Evolutionary conservation across 2,888 invertebrate species (phyloP).

Genomic region (Tenthredo distinguenda): DNA sequence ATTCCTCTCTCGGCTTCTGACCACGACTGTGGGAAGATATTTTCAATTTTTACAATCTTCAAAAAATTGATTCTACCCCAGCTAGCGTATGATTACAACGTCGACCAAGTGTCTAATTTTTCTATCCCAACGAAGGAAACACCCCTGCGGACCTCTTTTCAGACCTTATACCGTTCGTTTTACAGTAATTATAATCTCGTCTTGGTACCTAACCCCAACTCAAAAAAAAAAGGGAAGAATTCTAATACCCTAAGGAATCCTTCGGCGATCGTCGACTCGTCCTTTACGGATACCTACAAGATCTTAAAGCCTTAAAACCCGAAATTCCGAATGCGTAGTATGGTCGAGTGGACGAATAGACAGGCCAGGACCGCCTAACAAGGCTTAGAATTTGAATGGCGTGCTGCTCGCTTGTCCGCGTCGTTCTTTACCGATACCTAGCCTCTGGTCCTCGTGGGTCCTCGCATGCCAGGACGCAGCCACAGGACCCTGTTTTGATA

Average conservation of each 20-base stretch:
- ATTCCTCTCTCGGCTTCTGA: not conserved
- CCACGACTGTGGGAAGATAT: conserved; percentile 1
- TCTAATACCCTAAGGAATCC: conserved; percentile 49
- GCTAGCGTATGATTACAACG: not conserved
- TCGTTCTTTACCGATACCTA: conserved; percentile 35
- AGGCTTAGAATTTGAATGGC: conserved; percentile 52
- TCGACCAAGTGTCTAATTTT: not conserved
- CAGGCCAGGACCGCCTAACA: conserved; percentile 44
- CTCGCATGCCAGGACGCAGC: conserved; percentile 42
- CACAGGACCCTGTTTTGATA: conserved; percentile 44
- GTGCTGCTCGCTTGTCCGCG: conserved; percentile 44
- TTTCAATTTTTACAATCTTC: not conserved
- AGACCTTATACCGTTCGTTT: not conserved
- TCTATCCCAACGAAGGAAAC: not conserved
- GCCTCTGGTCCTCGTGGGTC: not conserved
- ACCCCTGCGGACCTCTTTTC: not conserved
- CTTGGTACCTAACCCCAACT: not conserved
- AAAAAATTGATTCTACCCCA: conserved; percentile 13
- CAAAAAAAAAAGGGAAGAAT: conserved; percentile 2
- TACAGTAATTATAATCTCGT: conserved; percentile 41
- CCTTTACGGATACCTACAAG: conserved; percentile 16
- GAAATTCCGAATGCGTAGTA: conserved; percentile 34
- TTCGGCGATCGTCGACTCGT: conserved; percentile 40
- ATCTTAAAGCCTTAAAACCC: conserved; percentile 44
- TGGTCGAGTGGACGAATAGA: conserved; percentile 29